Percentiles rank a stretch among this genome's conserved stretches.
phyloP scores from a whole-genome alignment of 2,797 vertebrate genomes.

The Amblyopsis hoosieri region DNA sequence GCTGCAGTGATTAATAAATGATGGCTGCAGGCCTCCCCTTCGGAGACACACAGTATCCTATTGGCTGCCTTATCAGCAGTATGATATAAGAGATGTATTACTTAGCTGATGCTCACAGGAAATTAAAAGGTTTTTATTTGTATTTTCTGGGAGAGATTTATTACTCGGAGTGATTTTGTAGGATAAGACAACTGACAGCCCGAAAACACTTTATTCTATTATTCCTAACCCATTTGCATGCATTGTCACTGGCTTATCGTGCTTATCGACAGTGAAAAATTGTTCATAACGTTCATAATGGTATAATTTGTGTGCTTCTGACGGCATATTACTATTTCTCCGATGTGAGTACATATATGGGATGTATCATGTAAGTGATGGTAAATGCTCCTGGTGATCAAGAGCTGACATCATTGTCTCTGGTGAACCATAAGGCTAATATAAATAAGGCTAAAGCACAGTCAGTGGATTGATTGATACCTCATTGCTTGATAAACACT shows the following conservation, averaged over 20 bases:
- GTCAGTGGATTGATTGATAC: not conserved
- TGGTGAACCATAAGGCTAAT: not conserved
- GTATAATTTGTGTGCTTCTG: not conserved
- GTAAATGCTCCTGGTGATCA: not conserved
- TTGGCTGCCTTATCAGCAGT: constrained; percentile 24
- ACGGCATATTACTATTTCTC: not conserved
- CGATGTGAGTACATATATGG: not conserved
- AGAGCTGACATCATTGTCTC: not conserved
- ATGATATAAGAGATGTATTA: constrained; percentile 15
- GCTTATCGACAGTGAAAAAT: not conserved
- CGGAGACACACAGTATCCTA: constrained; percentile 32
- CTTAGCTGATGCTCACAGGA: constrained; percentile 42
- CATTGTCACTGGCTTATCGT: not conserved
- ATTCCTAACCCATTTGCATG: not conserved
- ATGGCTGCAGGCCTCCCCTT: constrained; percentile 11
- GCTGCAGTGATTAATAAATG: constrained; percentile 68
- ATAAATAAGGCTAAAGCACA: not conserved
- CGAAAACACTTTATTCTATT: no score
- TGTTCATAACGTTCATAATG: not conserved
- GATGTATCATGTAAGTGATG: not conserved
- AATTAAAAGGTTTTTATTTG: constrained; percentile 37
- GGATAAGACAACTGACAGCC: not conserved
- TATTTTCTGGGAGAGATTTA: constrained; percentile 22
- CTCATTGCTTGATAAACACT: no score
- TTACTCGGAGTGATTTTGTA: not conserved